Percentiles rank a stretch among this genome's conserved stretches.
These are phyloP conservation scores for Zaprionus tsacasi DNA, from an alignment of 1,140 invertebrate species.

Conservation along the genomic window DNA sequence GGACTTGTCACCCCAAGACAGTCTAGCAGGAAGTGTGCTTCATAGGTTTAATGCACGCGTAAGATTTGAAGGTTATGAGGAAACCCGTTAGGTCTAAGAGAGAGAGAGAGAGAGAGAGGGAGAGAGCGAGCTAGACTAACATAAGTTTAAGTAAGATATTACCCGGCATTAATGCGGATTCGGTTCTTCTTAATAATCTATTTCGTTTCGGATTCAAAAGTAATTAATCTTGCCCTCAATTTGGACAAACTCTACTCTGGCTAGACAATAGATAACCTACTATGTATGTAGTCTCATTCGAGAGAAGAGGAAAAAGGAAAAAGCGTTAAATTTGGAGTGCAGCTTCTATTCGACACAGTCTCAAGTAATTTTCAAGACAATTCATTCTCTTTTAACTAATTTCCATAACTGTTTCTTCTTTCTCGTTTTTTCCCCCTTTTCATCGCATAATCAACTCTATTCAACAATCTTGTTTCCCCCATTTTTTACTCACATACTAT, in stretches of 20 bases:
- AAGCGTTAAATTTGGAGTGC: not conserved
- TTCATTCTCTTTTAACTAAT: not conserved
- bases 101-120: no score
- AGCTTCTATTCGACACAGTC: not conserved
- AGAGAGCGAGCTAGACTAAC: no score
- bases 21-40: not conserved
- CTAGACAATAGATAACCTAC: not conserved
- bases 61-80: not conserved
- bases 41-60: not conserved
- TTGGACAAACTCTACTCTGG: not conserved
- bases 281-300: not conserved
- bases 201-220: not conserved
- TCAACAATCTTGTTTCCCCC: not conserved
- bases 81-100: no score
- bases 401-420: not conserved
- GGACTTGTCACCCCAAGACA: not conserved
- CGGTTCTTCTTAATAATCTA: not conserved
- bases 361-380: not conserved
- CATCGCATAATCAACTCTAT: not conserved
- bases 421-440: not conserved
- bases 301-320: not conserved
- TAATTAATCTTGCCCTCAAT: conserved; percentile 7
- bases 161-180: not conserved
- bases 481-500: not conserved
- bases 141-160: no score